Conservation (phyloP, 2,797 vertebrate genomes). For the Taenioides sp. region DNA sequence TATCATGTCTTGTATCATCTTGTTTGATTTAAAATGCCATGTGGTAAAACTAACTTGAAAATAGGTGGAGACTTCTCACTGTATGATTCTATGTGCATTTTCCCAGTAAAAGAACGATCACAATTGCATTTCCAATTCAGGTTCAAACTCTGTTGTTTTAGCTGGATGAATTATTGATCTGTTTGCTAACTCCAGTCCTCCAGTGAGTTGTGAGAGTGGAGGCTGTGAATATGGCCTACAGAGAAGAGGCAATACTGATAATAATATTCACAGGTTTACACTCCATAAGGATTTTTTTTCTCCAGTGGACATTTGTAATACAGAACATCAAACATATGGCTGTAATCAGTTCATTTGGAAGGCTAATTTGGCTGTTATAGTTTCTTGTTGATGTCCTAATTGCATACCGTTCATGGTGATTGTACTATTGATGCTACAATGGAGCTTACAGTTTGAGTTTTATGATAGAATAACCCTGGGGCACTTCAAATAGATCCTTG, state of each 20-base stretch:
- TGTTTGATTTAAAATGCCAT: neutral
- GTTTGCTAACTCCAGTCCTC: conserved; percentile 51
- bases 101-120: conserved; percentile 26
- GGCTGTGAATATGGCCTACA: conserved; percentile 38
- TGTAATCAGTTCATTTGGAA: neutral
- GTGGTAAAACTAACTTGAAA: neutral
- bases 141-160: conserved; percentile 46
- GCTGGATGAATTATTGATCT: conserved; percentile 66
- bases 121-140: conserved; percentile 48
- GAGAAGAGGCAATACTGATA: conserved; percentile 18
- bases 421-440: neutral
- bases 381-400: neutral
- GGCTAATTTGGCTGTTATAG: neutral
- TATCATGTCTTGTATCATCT: neutral
- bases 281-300: neutral
- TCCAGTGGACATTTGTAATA: conserved; percentile 13
- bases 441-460: neutral
- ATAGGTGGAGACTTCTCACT: neutral
- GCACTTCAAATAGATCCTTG: neutral
- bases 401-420: neutral
- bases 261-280: conserved; percentile 11
- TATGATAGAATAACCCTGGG: neutral
- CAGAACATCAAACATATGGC: conserved; percentile 9
- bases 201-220: conserved; percentile 51
- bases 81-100: conserved; percentile 21